Evolutionary conservation across 2,888 invertebrate species (phyloP), one percentile per base, ranked within the genome.

Genomic region (Drosophila lacicola): DNA sequence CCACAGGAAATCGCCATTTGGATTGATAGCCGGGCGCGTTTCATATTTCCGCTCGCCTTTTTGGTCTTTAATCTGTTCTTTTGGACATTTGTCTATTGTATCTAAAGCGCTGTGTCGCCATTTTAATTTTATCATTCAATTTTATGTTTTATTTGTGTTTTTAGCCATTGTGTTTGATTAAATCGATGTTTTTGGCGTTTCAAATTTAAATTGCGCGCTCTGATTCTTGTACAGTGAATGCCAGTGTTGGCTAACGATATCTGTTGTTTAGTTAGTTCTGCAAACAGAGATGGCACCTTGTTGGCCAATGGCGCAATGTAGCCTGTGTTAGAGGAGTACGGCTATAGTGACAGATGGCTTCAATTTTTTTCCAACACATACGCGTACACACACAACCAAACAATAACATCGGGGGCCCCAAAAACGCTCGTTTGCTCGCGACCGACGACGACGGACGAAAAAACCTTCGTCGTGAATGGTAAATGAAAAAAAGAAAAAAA

Each of bases 1-100:
- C 97, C 97, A 0, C 97, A 97, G 86, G 96, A 97, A 92, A 96
- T 97, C 62, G 96, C 97, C 74, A 96, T 95, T 56, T 97, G 97
- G 96, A 97, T 97, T 76, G 97, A 97, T 83, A 80, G 80, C 60
- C 93, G 97, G 60, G 96, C 97, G 29, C 94, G 97, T 55, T 93
- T 96, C 39, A 93, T 96, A 2, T 97, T 97, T 91, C 97, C 97
- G 0, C 91, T 95, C 4, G 93, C 96, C 10, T 97, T 97, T 90
- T 88, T 97, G 14, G 94, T 96, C 65, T 97, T 97, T 92, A 97
- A 97, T 89, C 93, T 95, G 50, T 93, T 96, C 61, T 96, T 96
- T 88, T 96, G 96, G 96, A 95, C 96, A 51, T 96, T 96, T 80
- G 95, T 96, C 51, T 96, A 94, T 88, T 72, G 47, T 45, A 83